These are phyloP conservation scores for Calephelis virginiensis DNA, from an alignment of 1,140 invertebrate species.

Conservation along the genomic window DNA sequence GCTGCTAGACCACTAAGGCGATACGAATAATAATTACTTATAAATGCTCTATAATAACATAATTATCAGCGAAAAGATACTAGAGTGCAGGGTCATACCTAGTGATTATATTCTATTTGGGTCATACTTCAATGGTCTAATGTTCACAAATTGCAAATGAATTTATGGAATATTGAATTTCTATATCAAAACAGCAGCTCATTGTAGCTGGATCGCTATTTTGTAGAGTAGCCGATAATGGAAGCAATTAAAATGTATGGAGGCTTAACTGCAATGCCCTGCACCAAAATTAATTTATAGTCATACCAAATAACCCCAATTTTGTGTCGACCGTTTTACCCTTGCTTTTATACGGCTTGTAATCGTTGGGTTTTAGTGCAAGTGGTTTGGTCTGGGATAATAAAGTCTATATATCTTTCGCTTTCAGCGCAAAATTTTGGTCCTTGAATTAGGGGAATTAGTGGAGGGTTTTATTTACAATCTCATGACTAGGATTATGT, in stretches of 20 bases:
- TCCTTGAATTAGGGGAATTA: constrained; percentile 2
- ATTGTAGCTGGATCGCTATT: constrained; percentile 64
- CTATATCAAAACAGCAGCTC: constrained; percentile 50
- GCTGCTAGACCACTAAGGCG: too few species aligned
- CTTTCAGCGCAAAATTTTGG: constrained; percentile 2
- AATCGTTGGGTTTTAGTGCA: constrained; percentile 43
- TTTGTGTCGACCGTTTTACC: constrained; percentile 43
- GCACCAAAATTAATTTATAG: constrained; percentile 75
- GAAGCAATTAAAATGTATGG: constrained; percentile 76
- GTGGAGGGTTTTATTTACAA: not conserved
- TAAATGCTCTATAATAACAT: too few species aligned
- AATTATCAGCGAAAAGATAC: too few species aligned
- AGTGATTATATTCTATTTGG: too few species aligned
- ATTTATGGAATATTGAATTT: not conserved
- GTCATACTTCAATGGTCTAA: too few species aligned
- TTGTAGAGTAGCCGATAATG: constrained; percentile 70
- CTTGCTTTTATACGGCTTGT: constrained; percentile 43
- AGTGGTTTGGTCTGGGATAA: constrained; percentile 25
- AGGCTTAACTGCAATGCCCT: constrained; percentile 71
- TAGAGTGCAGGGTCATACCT: too few species aligned
- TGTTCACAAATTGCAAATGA: not conserved
- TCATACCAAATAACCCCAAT: constrained; percentile 64
- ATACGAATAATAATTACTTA: too few species aligned
- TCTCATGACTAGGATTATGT: too few species aligned
- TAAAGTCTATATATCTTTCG: constrained; percentile 19